These are phyloP conservation scores for Bellardia pandia DNA, from an alignment of 2,888 invertebrate genomes.

Conservation along the genomic window DNA sequence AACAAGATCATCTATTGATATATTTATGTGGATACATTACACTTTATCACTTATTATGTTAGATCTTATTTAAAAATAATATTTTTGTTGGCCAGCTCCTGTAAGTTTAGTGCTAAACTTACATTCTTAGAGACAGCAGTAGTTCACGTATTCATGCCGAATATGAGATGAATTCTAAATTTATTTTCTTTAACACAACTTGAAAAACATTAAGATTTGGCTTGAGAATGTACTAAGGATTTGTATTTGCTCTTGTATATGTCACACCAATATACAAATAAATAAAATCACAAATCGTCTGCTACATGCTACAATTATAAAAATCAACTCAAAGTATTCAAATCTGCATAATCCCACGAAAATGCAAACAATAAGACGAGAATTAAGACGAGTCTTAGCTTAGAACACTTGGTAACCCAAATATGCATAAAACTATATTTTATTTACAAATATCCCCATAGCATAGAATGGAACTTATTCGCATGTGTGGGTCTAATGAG, in stretches of 20 bases:
- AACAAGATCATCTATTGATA: no score
- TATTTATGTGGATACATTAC: no score
- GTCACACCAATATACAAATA: constrained; percentile 8
- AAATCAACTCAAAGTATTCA: neutral
- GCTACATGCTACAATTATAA: neutral
- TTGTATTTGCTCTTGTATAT: neutral
- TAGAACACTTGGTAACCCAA: constrained; percentile 15
- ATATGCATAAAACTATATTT: neutral
- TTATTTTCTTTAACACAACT: neutral
- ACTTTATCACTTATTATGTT: no score
- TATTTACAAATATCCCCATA: neutral
- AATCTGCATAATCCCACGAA: constrained; percentile 15
- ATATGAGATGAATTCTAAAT: neutral
- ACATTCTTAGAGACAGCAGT: neutral
- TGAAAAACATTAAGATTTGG: neutral
- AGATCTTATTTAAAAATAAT: no score
- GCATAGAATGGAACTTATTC: neutral
- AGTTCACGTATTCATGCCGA: neutral
- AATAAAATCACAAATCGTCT: constrained; percentile 50
- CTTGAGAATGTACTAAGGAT: neutral
- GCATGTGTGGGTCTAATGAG: constrained; percentile 12
- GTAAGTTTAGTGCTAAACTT: neutral
- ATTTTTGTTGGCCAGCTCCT: neutral
- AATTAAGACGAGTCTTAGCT: constrained; percentile 14
- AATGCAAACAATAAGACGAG: constrained; percentile 3